phyloP scores from a whole-genome alignment of 2,113 vertebrate species.

The Odontesthes bonariensis region DNA sequence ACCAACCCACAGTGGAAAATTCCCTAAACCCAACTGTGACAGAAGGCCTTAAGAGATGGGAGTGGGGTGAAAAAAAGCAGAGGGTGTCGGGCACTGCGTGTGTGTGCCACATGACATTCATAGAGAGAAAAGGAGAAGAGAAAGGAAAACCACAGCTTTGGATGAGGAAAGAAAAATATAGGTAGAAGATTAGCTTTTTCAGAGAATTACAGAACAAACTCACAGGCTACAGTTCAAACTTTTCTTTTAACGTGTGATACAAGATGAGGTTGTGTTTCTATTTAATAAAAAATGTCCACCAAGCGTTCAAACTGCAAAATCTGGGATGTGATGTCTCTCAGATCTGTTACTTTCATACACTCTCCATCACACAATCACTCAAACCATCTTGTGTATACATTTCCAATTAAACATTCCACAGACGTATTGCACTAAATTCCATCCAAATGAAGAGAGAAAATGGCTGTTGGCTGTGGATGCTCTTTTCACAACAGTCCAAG shows the following conservation, averaged over 20 bases:
- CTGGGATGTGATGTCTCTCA: too few relatives aligned
- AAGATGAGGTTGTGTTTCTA: not conserved
- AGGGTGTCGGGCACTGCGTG: slow-evolving; percentile 4
- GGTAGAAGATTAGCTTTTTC: not conserved
- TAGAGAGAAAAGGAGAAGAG: not conserved
- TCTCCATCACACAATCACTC: not conserved
- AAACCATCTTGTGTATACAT: not conserved
- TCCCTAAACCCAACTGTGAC: slow-evolving; percentile 50
- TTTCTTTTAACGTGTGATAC: not conserved
- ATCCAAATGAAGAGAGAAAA: not conserved
- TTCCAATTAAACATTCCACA: slow-evolving; percentile 11
- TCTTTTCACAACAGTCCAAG: not conserved
- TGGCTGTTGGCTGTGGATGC: not conserved
- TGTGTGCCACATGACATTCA: slow-evolving; percentile 37
- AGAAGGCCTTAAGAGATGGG: slow-evolving; percentile 27
- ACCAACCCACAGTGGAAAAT: slow-evolving; percentile 51
- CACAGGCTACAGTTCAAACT: not conserved
- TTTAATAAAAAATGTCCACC: slow-evolving; percentile 15
- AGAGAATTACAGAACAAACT: not conserved
- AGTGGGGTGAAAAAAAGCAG: slow-evolving; percentile 5
- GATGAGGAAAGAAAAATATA: not conserved
- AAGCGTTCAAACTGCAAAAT: slow-evolving; percentile 19
- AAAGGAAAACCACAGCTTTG: not conserved
- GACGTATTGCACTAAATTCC: slow-evolving; percentile 3
- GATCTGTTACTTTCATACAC: too few relatives aligned